Base-by-base conservation (phyloP, 92 coral and sea anemone genomes). In the Zoanthus gigantus region DNA sequence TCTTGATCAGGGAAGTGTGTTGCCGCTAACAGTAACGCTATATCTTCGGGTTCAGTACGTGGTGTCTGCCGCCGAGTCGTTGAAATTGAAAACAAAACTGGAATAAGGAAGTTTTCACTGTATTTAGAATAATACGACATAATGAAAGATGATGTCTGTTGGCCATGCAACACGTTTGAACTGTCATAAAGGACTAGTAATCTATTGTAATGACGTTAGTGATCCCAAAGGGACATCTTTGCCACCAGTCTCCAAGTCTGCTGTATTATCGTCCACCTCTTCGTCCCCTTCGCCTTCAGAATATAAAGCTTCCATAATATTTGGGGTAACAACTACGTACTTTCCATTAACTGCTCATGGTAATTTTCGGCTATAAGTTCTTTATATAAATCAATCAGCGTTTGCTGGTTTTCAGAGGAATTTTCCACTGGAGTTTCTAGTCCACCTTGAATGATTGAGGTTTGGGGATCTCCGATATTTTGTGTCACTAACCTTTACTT, bases 271-370 rank as follows among this genome's bases (percentile, higher is more conserved):
- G 84, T 86, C 78, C 90, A 86, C 90, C 45, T 86, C 90, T 86
- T 86, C 90, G 90, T 86, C 90, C 84, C 90, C 90, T 86, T 86
- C 90, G 77, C 66, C 90, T 84, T 86, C 84, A 86, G 77, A 86
- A 86, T 86, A 71, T 79, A 87, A 72, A 78, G 86, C 90, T 79
- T 79, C 79, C 90, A 87, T 86, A 78, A 87, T 78, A 78, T 87
- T 86, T 87, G 86, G 86, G 85, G 90, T 87, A 87, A 86, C 90
- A 87, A 68, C 79, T 87, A 78, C 80, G 79, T 78, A 87, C 56
- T 87, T 69, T 78, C 86, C 90, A 78, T 87, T 48, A 87, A 87
- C 85, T 87, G 90, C 85, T 87, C 85, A 78, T 77, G 84, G 85
- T 87, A 87, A 87, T 77, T 87, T 87, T 87, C 78, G 71, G 79